A percentile compares a stretch with the other conserved stretches of the same genome.
phyloP scores from a whole-genome alignment of 2,888 invertebrate genomes.

The Noctua janthe region DNA sequence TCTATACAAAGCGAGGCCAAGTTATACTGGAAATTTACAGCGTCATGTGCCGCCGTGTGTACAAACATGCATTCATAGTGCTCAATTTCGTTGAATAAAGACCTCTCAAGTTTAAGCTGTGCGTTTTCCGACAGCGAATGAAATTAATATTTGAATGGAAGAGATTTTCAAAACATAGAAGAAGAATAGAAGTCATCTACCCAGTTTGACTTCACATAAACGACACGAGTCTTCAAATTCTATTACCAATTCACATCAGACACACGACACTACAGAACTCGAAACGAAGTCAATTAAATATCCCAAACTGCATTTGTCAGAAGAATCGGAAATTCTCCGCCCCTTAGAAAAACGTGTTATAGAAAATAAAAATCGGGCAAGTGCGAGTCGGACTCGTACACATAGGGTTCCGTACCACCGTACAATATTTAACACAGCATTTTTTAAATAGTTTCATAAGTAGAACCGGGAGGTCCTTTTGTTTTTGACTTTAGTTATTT shows the following conservation, averaged over 20 bases:
- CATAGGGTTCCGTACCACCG: not conserved
- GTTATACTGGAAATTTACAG: too few relatives aligned
- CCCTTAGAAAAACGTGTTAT: conserved; percentile 54
- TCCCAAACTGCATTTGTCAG: conserved; percentile 79
- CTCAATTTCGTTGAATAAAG: not conserved
- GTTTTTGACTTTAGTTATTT: not conserved
- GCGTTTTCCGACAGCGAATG: not conserved
- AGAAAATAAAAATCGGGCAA: conserved; percentile 38
- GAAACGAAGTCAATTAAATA: conserved; percentile 79
- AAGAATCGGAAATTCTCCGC: conserved; percentile 72
- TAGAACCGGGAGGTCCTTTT: too few relatives aligned
- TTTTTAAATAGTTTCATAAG: not conserved
- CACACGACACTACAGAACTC: conserved; percentile 56
- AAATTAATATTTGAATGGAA: not conserved
- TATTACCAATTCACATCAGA: conserved; percentile 40
- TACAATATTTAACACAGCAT: not conserved
- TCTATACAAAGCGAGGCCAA: too few relatives aligned
- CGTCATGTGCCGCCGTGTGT: too few relatives aligned
- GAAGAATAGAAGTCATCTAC: not conserved
- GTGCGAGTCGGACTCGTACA: not conserved
- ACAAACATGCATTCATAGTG: not conserved
- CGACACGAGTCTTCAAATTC: conserved; percentile 31
- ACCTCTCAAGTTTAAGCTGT: not conserved
- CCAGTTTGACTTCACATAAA: not conserved
- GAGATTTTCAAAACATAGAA: not conserved